A percentile compares a stretch with the other conserved stretches of the same genome.
phyloP scores from a whole-genome alignment of 1,140 invertebrate genomes.

The Drosophila lacertosa region DNA sequence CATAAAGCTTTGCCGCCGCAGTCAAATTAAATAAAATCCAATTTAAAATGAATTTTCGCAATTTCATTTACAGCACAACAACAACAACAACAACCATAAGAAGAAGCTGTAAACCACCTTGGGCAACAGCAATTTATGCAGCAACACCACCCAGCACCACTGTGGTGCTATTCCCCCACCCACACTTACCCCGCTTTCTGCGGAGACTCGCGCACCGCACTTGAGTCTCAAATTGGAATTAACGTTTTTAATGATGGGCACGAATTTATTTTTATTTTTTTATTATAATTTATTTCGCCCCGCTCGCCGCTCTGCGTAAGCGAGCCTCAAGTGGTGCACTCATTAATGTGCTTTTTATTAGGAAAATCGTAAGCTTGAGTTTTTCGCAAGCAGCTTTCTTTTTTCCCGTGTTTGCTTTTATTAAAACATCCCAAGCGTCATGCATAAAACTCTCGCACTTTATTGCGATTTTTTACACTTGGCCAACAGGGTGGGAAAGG shows the following conservation, averaged over 20 bases:
- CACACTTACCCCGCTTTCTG: constrained; percentile 13
- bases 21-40: constrained; percentile 83
- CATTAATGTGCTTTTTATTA: constrained; percentile 79
- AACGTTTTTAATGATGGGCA: constrained; percentile 78
- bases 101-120: constrained; percentile 25
- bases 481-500: constrained; percentile 38
- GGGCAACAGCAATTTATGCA: constrained; percentile 52
- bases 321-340: constrained; percentile 40
- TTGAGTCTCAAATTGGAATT: constrained; percentile 76
- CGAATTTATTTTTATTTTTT: constrained; percentile 25
- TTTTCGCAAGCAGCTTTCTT: constrained; percentile 59
- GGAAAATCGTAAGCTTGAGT: constrained; percentile 65
- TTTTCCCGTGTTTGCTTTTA: constrained; percentile 55
- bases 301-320: neutral
- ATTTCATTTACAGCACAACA: constrained; percentile 76
- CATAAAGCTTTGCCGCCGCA: constrained; percentile 76
- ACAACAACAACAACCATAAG: constrained; percentile 9
- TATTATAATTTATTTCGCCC: constrained; percentile 1
- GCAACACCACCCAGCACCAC: constrained; percentile 3
- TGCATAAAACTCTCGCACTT: constrained; percentile 69
- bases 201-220: constrained; percentile 22
- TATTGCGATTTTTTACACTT: constrained; percentile 68
- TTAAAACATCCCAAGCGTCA: constrained; percentile 65
- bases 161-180: neutral
- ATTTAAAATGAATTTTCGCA: constrained; percentile 83